These are phyloP conservation scores for Himalopsyche anomala DNA, from an alignment of 2,888 invertebrate species.

Conservation along the genomic window DNA sequence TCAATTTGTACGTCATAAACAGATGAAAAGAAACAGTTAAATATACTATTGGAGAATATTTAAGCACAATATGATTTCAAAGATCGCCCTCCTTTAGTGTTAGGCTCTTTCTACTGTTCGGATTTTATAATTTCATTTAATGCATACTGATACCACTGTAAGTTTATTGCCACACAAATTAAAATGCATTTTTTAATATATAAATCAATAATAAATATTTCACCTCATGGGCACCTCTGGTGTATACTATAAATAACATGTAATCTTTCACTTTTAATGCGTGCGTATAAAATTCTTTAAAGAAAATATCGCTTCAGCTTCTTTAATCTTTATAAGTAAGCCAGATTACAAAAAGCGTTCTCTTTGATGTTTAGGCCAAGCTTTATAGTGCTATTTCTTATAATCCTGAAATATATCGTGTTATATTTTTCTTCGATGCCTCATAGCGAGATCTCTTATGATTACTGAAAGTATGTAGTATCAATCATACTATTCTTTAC, in stretches of 20 bases:
- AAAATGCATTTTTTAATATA: too few species aligned
- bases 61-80: too few species aligned
- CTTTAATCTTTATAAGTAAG: constrained; percentile 56
- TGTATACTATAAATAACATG: constrained; percentile 15
- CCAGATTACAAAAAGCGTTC: constrained; percentile 51
- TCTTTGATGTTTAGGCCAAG: constrained; percentile 63
- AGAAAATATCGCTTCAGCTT: constrained; percentile 45
- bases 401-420: neutral
- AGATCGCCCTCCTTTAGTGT: too few species aligned
- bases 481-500: neutral
- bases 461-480: neutral
- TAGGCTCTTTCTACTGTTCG: too few species aligned
- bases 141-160: too few species aligned
- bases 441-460: neutral
- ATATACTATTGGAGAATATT: too few species aligned
- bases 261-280: constrained; percentile 22
- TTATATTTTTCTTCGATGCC: neutral
- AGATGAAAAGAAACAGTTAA: too few species aligned
- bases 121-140: too few species aligned
- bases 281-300: constrained; percentile 55
- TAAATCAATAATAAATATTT: too few species aligned
- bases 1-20: too few species aligned
- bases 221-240: too few species aligned
- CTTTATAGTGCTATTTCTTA: neutral
- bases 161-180: too few species aligned